Evolutionary conservation across 2,113 vertebrate species (phyloP), one percentile per base, ranked within the genome.

Genomic region (Muntiacus reevesi): DNA sequence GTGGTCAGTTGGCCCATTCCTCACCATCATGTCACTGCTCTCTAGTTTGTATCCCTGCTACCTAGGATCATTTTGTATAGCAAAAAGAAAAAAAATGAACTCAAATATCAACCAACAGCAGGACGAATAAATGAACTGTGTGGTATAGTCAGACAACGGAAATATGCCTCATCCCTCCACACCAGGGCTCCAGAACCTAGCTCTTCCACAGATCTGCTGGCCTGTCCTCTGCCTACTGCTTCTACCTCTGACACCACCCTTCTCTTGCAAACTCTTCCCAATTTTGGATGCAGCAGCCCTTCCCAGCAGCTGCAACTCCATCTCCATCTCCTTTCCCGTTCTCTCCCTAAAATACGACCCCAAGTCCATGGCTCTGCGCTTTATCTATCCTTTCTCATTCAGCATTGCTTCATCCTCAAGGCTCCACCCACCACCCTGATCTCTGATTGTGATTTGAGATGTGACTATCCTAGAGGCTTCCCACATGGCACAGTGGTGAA

Each of bases 221-320:
- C 8, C 8, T 12, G 2, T 3, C 19, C 57, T 43, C 79, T 40
- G 27, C 25, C 47, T 12, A 16, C 7, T 19, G 28, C 67, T 79
- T n/a, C 89, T 50, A 27, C 45, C 27, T 74, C 83, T 1, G 13
- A 36, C 9, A 40, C 59, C n/a, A 54, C 4, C 21, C 21, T 79
- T 93, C 47, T 87, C 94, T 13, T 45, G 40, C 55, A 92, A 62
- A 87, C 52, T 74, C 14, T 9, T 21, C 40, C 50, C 7, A 25
- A 0, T 15, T 33, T 21, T 59, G 64, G 57, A 15, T 13, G 21
- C 0, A 1, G 7, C 1, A 30, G 36, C 3, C 50, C 13, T 71
- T 76, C 14, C 16, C 52, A 50, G 55, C 1, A 45, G n/a, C 15
- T 7, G 6, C 27, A 9, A 3, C 45, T 60, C 36, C 7, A 17